phyloP scores from a whole-genome alignment of 1,140 invertebrate species.

The Cydia pomonella region DNA sequence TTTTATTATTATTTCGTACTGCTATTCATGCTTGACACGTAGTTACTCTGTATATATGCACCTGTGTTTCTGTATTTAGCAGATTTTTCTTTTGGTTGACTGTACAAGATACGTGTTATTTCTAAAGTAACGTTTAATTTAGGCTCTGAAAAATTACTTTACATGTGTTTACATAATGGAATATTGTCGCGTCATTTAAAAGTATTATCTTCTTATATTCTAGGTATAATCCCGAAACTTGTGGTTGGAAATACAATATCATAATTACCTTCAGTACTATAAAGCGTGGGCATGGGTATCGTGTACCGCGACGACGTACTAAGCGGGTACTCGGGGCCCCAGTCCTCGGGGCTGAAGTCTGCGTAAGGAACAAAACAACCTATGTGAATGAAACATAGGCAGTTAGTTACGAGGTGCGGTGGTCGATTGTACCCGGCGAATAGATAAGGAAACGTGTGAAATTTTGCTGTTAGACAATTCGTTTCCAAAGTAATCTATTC shows the following conservation, averaged over 20 bases:
- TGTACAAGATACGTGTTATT: too few species aligned
- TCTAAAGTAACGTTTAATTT: too few species aligned
- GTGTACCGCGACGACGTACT: conserved; percentile 77
- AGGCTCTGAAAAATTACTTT: too few species aligned
- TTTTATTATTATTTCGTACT: too few species aligned
- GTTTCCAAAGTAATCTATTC: neutral
- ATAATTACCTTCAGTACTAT: conserved; percentile 83
- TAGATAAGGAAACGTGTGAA: neutral
- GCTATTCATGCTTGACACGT: too few species aligned
- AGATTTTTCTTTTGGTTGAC: too few species aligned
- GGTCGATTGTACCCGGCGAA: conserved; percentile 47
- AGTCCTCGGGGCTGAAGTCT: conserved; percentile 84
- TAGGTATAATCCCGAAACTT: too few species aligned
- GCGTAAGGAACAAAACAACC: conserved; percentile 80
- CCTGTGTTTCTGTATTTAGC: too few species aligned
- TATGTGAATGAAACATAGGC: conserved; percentile 76
- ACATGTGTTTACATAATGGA: too few species aligned
- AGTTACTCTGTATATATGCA: too few species aligned
- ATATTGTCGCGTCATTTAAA: too few species aligned
- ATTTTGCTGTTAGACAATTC: neutral
- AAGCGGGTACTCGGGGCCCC: conserved; percentile 84
- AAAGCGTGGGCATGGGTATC: conserved; percentile 88
- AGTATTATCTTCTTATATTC: too few species aligned
- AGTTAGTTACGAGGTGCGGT: conserved; percentile 49
- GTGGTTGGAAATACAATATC: conserved; percentile 29